Evolutionary conservation across 1,140 invertebrate genomes (phyloP), one percentile per base, ranked within the genome.

Genomic region (Heliconius congener): DNA sequence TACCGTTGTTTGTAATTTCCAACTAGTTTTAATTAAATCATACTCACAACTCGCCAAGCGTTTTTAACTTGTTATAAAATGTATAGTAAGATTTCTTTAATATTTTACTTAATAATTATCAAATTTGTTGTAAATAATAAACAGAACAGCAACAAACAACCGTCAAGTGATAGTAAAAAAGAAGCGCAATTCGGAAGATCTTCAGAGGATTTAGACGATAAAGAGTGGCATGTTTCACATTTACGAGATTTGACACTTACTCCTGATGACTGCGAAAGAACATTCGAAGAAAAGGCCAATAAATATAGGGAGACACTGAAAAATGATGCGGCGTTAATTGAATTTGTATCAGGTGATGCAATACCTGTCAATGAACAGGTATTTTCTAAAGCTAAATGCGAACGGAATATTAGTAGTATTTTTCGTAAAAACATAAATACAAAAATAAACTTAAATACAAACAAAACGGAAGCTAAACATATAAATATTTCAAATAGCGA

Each of bases 171-270:
- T 71, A 72, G 16, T 72, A 42, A 39, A 6, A 72, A 6, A 9
- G 37, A 37, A 18, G 19, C 3, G n/a, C 34, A 39, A n/a, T 71
- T 72, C 18, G 86, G 82, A 83, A 80, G 86, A 70, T 85, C 87
- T 73, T 2, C 86, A 8, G 82, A 88, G n/a, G 78, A 88, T 66
- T 23, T 91, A 42, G 76, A 87, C 39, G 85, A 93, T 23, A 74
- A 83, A 27, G 86, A 91, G 2, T 91, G 90, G 90, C 86, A 89
- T 60, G 79, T 91, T 16, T 80, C 90, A 11, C 88, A 89, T 60
- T 84, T 91, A 39, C 87, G 84, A 74, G 77, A 84, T 23, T 81
- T 76, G 19, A 81, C 84, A 55, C 85, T 86, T 52, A 74, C 80
- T 39, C 42, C 27, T 16, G 71, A 76, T n/a, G 50, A 50, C 8